Evolutionary conservation across 2,797 vertebrate species (phyloP), one percentile per base, ranked within the genome.

Genomic region (Columba guinea): DNA sequence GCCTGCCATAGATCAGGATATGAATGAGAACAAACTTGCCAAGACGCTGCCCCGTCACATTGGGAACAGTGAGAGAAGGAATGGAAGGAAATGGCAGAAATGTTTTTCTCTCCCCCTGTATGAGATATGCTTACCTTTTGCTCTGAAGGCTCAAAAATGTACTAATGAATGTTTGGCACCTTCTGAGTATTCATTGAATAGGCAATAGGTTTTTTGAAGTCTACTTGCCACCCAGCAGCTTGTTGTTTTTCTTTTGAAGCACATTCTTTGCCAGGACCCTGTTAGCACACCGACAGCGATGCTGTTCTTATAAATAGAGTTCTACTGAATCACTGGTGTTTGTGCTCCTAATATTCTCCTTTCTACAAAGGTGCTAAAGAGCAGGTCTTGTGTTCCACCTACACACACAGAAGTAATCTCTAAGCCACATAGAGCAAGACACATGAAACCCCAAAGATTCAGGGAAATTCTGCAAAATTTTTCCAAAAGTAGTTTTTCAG

Each of bases 1-100:
- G 60, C 27, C 51, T 73, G 62, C 53, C 81, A 84, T 34, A 80
- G 37, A 93, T 92, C 84, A 95, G 30, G 30, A 51, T 24, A 70
- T 4, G 69, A 85, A 87, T 39, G 41, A 78, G 71, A 76, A 87
- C 4, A 60, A 83, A 73, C 11, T 26, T 84, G 59, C 5, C 37
- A 62, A 76, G 55, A 73, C 34, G 24, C 28, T 21, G 6, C 23
- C 63, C 52, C 76, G 39, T 27, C 73, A 70, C 0, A 0, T 3
- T 52, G 4, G 41, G 23, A 90, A 89, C n/a, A 63, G 20, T 0
- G 6, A 82, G 37, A 84, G 28, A 8, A 82, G 10, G 21, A 86
- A 76, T 53, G 15, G 26, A 7, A 89, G 1, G 4, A 67, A 80
- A 59, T 12, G 17, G 10, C 21, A 90, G 23, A 74, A 81, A n/a